A percentile compares a stretch with the other conserved stretches of the same genome.
Evolutionary conservation across 2,888 invertebrate genomes (phyloP).

Genomic region (Steinernema carpocapsae): DNA sequence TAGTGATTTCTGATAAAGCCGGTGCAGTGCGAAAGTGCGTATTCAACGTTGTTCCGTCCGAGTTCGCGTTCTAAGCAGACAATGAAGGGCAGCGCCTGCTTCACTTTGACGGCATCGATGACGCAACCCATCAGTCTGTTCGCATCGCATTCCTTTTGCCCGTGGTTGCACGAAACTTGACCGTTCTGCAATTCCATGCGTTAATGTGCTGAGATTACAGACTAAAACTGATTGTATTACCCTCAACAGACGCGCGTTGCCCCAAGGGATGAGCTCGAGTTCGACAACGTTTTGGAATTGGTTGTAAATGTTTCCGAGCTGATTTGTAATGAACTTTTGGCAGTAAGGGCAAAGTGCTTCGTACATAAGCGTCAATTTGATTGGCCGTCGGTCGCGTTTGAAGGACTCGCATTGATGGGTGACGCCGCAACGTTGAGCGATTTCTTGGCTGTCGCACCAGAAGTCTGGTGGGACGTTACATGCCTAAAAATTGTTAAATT

Average conservation of each 20-base stretch:
- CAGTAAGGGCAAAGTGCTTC: constrained; percentile 68
- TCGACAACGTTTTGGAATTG: constrained; percentile 61
- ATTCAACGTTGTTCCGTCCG: constrained; percentile 51
- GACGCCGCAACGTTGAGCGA: constrained; percentile 63
- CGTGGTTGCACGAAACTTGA: constrained; percentile 68
- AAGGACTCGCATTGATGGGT: constrained; percentile 59
- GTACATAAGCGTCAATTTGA: constrained; percentile 66
- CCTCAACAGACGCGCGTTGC: constrained; percentile 62
- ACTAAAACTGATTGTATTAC: constrained; percentile 48
- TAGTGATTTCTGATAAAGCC: constrained; percentile 63
- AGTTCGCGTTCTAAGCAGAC: constrained; percentile 54
- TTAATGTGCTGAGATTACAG: background rate
- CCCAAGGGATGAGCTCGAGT: constrained; percentile 66
- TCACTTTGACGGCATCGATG: constrained; percentile 60
- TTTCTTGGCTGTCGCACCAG: constrained; percentile 60
- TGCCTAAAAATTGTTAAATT: constrained; percentile 12
- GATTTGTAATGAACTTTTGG: constrained; percentile 66
- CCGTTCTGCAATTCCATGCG: constrained; percentile 57
- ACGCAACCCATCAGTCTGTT: constrained; percentile 67
- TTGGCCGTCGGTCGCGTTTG: constrained; percentile 52
- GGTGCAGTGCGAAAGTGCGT: constrained; percentile 60
- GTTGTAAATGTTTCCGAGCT: constrained; percentile 62
- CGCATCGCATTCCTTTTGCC: constrained; percentile 67
- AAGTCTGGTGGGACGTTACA: constrained; percentile 55
- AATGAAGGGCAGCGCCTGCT: constrained; percentile 61